Evolutionary conservation across 2,113 vertebrate species (phyloP), one percentile per base, ranked within the genome.

Genomic region (Nymphicus hollandicus): DNA sequence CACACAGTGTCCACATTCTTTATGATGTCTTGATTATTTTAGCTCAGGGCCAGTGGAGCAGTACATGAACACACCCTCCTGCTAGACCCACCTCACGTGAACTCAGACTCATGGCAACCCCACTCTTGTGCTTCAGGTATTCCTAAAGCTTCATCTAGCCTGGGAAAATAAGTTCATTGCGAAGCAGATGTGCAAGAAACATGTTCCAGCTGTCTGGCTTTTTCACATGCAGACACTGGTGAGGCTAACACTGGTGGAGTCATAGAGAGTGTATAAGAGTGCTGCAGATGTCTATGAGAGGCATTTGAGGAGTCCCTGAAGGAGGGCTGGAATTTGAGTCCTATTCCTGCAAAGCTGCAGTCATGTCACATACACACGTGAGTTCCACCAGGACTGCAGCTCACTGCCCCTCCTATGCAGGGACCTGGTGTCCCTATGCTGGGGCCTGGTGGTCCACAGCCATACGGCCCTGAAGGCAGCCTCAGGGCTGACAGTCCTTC

Each of bases 331-430:
- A 53, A 22, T 52, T 46, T 37, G 33, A 78, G 15, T 56, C 69
- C 56, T 84, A 39, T 19, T 81, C 33, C 65, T 69, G 52, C 39
- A 37, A 81, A 74, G 60, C 7, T 78, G 46, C 61, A 61, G 27
- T 58, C 55, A 68, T 17, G 7, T 66, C 86, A 46, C 25, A 31
- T 17, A 33, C 1, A 49, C 0, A 0, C 2, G 0, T 3, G 53
- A 66, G n/a, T 63, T n/a, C 43, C 37, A 22, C 11, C 7, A 2
- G 49, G 24, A 72, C 27, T 29, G 76, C 52, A 56, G 68, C 49
- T 66, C 82, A 44, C 33, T 2, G 0, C 17, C 10, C 6, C 12
- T 69, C 41, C 50, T 41, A 49, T 10, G 11, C 39, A 22, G 33
- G 25, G 10, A 80, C 44, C 35, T n/a, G n/a, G n/a, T n/a, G n/a